Evolutionary conservation across 2,888 invertebrate genomes (phyloP).

Genomic region (Tiliacea citrago): DNA sequence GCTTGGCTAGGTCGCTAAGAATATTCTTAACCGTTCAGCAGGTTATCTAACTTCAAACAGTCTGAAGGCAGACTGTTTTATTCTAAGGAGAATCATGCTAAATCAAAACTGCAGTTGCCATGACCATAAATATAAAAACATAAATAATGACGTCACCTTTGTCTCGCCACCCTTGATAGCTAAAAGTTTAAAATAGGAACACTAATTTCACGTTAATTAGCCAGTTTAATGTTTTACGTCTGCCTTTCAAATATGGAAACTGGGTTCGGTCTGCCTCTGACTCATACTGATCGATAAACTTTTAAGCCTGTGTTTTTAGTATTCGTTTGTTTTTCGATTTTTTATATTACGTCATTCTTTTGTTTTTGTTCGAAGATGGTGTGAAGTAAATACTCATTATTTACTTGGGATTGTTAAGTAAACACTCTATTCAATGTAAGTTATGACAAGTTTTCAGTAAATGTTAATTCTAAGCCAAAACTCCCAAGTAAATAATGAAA

Average conservation of each 20-base stretch:
- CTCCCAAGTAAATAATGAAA: background rate
- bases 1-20: slow-evolving; percentile 34
- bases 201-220: slow-evolving; percentile 57
- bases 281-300: slow-evolving; percentile 77
- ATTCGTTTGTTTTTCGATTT: slow-evolving; percentile 57
- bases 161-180: slow-evolving; percentile 54
- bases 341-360: slow-evolving; percentile 41
- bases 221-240: slow-evolving; percentile 50
- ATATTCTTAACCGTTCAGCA: slow-evolving; percentile 19
- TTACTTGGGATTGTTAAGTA: slow-evolving; percentile 10
- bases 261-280: slow-evolving; percentile 74
- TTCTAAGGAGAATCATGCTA: background rate
- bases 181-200: slow-evolving; percentile 59
- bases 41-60: slow-evolving; percentile 11
- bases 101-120: background rate
- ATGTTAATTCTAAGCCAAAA: background rate
- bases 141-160: slow-evolving; percentile 15
- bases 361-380: slow-evolving; percentile 31
- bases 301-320: slow-evolving; percentile 44
- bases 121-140: background rate
- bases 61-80: too few species aligned
- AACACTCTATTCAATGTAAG: background rate
- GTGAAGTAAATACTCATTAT: slow-evolving; percentile 29
- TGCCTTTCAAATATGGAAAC: slow-evolving; percentile 62
- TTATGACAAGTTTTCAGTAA: background rate